Conservation (phyloP, 2,888 invertebrate genomes). For the Pimpla rufipes region DNA sequence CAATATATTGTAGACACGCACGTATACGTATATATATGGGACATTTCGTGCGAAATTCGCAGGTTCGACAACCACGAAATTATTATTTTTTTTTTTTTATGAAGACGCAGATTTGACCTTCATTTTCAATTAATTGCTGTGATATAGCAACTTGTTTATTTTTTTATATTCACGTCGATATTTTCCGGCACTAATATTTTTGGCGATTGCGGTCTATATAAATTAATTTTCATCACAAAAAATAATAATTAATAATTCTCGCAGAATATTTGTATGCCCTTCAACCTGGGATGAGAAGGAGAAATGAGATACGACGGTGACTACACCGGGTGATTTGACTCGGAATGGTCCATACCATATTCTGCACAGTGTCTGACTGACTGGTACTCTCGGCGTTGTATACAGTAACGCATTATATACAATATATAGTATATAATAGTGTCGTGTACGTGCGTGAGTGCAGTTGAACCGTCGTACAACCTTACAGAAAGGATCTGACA, state of each 20-base stretch:
- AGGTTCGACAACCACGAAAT: neutral
- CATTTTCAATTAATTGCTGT: too few species aligned
- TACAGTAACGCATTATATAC: conserved; percentile 27
- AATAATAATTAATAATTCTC: too few species aligned
- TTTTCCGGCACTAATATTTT: too few species aligned
- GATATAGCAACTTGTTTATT: too few species aligned
- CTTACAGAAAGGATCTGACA: conserved; percentile 81
- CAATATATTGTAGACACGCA: conserved; percentile 64
- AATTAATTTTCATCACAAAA: too few species aligned
- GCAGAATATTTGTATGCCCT: too few species aligned
- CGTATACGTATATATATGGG: conserved; percentile 7
- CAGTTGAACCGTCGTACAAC: conserved; percentile 61
- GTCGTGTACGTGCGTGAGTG: conserved; percentile 40
- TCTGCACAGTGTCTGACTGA: conserved; percentile 38
- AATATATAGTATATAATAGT: conserved; percentile 12
- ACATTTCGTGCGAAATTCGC: neutral
- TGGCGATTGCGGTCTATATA: too few species aligned
- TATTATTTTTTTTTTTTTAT: neutral
- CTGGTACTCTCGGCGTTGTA: conserved; percentile 34
- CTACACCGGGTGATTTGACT: neutral
- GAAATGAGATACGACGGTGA: too few species aligned
- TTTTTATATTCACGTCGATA: too few species aligned
- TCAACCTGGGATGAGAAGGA: too few species aligned
- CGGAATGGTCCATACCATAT: conserved; percentile 23
- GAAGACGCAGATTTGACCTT: too few species aligned